Conservation (phyloP, 2,113 vertebrate species). For the Eleginops maclovinus region DNA sequence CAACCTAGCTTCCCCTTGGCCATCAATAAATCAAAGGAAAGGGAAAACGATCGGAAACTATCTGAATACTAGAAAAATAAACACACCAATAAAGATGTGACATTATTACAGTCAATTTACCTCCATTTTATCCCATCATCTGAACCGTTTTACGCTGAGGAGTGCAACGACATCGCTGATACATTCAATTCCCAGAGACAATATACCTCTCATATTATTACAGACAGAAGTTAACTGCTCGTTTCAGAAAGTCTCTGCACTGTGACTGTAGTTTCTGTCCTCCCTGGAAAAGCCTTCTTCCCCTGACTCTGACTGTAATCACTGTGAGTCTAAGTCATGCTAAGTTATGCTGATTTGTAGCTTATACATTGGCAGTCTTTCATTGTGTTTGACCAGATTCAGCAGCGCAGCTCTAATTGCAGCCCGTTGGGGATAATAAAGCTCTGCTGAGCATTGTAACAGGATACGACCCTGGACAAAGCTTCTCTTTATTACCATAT, state of each 20-base stretch:
- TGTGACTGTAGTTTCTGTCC: not conserved
- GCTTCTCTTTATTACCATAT: conserved; percentile 47
- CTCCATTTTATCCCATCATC: conserved; percentile 39
- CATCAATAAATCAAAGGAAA: conserved; percentile 42
- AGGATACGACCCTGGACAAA: conserved; percentile 37
- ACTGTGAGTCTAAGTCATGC: conserved; percentile 64
- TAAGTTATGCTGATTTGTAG: conserved; percentile 70
- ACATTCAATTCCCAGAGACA: conserved; percentile 26
- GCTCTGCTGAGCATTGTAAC: conserved; percentile 34
- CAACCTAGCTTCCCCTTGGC: conserved; percentile 27
- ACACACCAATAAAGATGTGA: conserved; percentile 40
- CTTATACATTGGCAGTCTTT: conserved; percentile 58
- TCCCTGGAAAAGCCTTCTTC: conserved; percentile 6
- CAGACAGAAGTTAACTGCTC: not conserved
- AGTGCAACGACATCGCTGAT: conserved; percentile 49
- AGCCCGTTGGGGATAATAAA: conserved; percentile 65
- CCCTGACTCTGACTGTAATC: conserved; percentile 43
- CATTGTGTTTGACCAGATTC: conserved; percentile 66
- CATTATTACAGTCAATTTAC: conserved; percentile 44
- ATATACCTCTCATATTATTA: conserved; percentile 28
- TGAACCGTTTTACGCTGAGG: conserved; percentile 40
- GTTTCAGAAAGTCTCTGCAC: conserved; percentile 19
- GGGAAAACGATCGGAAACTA: not conserved
- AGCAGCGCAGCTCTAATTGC: conserved; percentile 65
- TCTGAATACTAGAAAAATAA: conserved; percentile 44